Conservation (phyloP, 2,113 vertebrate species). For the Erythrocercus mccallii region DNA sequence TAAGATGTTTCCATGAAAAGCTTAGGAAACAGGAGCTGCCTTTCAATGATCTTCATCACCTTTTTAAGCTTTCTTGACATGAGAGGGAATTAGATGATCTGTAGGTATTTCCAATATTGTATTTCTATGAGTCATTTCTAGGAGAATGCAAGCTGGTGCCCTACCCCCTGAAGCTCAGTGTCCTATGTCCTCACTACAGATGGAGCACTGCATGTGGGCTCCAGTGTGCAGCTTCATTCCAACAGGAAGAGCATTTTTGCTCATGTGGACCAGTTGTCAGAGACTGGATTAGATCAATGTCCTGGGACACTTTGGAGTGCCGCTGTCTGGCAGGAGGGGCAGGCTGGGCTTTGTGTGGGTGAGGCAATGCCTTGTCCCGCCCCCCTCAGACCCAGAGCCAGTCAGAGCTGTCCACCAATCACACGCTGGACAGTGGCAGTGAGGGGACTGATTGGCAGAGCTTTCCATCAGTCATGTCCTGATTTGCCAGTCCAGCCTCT, state of each 20-base stretch:
- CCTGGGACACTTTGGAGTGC: rapidly evolving
- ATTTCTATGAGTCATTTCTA: not conserved
- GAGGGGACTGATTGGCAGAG: not conserved
- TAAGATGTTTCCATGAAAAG: not conserved
- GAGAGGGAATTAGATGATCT: not conserved
- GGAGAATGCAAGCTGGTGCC: not conserved
- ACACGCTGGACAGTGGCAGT: rapidly evolving
- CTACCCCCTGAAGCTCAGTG: not conserved
- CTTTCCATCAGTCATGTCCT: not conserved
- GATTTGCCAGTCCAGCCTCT: rapidly evolving
- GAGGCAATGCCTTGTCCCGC: not conserved
- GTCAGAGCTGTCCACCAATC: not conserved
- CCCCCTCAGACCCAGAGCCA: rapidly evolving
- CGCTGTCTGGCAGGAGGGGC: rapidly evolving
- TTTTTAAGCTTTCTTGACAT: not conserved
- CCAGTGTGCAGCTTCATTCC: not conserved
- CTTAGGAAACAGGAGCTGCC: not conserved
- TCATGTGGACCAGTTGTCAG: rapidly evolving
- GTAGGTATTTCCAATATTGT: not conserved
- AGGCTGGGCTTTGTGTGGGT: rapidly evolving
- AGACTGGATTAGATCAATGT: no score
- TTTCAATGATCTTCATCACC: not conserved
- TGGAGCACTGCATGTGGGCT: rapidly evolving
- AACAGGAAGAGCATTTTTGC: not conserved
- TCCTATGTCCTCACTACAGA: not conserved